phyloP scores from a whole-genome alignment of 2,888 invertebrate species.

The Fragum sueziense region DNA sequence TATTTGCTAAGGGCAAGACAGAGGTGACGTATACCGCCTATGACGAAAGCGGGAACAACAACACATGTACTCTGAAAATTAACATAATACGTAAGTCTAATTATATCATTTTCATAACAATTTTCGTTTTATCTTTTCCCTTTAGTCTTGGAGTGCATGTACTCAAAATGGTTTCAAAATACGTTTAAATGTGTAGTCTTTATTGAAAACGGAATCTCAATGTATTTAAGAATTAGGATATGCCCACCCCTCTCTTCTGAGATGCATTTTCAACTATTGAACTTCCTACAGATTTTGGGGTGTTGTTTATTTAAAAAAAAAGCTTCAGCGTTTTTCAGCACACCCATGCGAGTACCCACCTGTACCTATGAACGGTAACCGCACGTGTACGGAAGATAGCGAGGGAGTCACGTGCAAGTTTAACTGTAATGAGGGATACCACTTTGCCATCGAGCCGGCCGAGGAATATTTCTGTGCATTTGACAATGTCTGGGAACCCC shows the following conservation, averaged over 20 bases:
- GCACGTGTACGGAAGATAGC: constrained; percentile 83
- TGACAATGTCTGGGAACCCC: constrained; percentile 82
- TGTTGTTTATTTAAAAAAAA: no score
- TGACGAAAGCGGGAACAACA: constrained; percentile 86
- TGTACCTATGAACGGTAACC: constrained; percentile 83
- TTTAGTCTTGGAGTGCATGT: no score
- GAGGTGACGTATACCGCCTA: constrained; percentile 86
- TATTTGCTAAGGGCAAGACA: constrained; percentile 85
- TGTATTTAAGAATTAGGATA: no score
- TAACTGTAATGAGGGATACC: constrained; percentile 86
- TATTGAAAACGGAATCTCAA: no score
- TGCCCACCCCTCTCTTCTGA: no score
- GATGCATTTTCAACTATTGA: no score
- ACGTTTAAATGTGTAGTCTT: no score
- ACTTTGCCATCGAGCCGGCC: constrained; percentile 84
- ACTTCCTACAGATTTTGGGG: no score
- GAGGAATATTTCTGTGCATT: constrained; percentile 82
- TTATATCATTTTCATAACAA: no score
- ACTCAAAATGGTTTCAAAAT: no score
- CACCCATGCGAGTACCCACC: constrained; percentile 83
- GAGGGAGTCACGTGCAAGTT: constrained; percentile 84
- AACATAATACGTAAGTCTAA: constrained; percentile 83
- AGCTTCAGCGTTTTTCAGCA: constrained; percentile 76
- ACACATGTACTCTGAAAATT: constrained; percentile 86
- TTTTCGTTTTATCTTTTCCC: neutral